These are phyloP conservation scores for Drosophila bipectinata DNA, from an alignment of 1,140 invertebrate genomes.

Conservation along the genomic window DNA sequence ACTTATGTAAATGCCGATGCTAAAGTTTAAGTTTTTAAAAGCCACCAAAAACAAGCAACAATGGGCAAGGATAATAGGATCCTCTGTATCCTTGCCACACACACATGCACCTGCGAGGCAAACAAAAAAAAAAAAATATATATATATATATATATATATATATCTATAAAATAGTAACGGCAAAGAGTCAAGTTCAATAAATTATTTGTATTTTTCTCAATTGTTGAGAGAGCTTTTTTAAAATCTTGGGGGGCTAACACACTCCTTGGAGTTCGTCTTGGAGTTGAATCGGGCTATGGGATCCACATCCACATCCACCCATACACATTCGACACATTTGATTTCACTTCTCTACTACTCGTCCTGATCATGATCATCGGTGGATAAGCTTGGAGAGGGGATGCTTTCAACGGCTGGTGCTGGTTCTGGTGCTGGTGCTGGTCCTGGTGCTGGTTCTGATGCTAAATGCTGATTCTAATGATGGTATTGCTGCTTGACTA, in stretches of 20 bases:
- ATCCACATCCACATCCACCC: no score
- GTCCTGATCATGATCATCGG: no score
- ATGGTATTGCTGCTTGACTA: not conserved
- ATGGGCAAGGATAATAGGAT: no score
- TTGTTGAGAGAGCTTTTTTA: not conserved
- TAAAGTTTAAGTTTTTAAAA: slow-evolving; percentile 55
- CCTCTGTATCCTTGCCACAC: not conserved
- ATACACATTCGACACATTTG: no score
- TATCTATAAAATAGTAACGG: slow-evolving; percentile 29
- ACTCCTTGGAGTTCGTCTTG: no score
- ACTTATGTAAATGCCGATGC: slow-evolving; percentile 56
- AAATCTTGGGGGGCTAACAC: not conserved
- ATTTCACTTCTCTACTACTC: no score
- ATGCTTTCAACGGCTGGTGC: not conserved
- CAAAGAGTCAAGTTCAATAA: slow-evolving; percentile 67
- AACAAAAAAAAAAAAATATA: not conserved
- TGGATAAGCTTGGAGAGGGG: no score
- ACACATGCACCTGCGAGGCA: slow-evolving; percentile 10
- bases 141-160: slow-evolving; percentile 4
- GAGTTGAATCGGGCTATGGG: no score
- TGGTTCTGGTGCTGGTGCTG: not conserved
- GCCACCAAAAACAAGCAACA: not conserved
- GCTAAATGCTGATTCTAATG: not conserved
- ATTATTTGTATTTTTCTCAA: slow-evolving; percentile 68
- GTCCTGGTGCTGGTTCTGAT: not conserved